Base-by-base conservation (phyloP, 2,888 invertebrate genomes). In the Pyrocoelia pectoralis region DNA sequence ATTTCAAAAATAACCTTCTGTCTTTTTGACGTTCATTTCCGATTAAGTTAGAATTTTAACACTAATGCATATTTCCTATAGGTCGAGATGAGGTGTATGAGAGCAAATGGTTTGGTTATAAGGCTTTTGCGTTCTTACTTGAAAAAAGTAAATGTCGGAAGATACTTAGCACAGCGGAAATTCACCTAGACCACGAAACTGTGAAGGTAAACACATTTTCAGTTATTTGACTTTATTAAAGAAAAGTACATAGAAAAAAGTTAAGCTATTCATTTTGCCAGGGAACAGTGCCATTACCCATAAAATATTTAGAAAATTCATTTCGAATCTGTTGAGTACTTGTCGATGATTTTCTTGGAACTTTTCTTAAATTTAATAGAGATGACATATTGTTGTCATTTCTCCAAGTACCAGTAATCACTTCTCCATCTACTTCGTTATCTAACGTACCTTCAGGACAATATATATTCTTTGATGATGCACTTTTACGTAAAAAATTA, bases 401-500 rank as follows among this genome's bases (percentile, higher is more conserved):
- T 51, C 62, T 19, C 43, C 51, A 62, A 29, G 38, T 8, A 13
- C 56, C 61, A 13, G 40, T 38, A 29, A 50, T 24, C n/a, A 55
- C 17, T 53, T 53, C 6, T n/a, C 59, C 59, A 14, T 53, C 40
- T 29, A 10, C 14, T 56, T 65, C 61, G 12, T 9, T 29, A 48
- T 61, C 61, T 29, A 66, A 51, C 2, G 43, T 17, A 17, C 55
- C 58, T 4, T 9, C 9, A n/a, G 66, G 57, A 29, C 18, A 41
- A 57, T 66, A 65, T 17, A 65, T 15, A 9, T 53, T 14, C 48
- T 61, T 59, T 43, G 71, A 70, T 12, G 59, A 43, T 53, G 55
- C 48, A 56, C 68, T 70, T 57, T 41, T 41, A 12, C 41, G 40
- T n/a, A 54, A 43, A 24, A 54, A 54, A 56, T 74, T 73, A 53